phyloP scores from a whole-genome alignment of 2,797 vertebrate species.

The Anisognathus igniventris region DNA sequence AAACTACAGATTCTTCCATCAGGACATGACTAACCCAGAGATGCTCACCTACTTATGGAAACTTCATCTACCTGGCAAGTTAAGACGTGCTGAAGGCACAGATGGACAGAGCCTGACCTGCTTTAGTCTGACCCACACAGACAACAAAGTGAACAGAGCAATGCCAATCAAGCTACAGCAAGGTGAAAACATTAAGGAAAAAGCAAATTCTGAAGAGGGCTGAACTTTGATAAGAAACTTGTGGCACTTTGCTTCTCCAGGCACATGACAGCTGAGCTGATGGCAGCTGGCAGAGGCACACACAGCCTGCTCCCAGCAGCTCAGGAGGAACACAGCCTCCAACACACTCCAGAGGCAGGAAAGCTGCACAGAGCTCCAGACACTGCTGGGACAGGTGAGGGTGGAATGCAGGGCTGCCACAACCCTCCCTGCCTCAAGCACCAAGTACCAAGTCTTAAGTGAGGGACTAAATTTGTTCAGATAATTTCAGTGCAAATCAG shows the following conservation, averaged over 20 bases:
- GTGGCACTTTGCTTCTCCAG: not conserved
- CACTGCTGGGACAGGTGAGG: rapidly evolving
- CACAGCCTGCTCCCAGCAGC: not conserved
- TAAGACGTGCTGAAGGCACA: not conserved
- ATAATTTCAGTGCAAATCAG: not conserved
- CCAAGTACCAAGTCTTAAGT: not conserved
- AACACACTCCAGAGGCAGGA: not conserved
- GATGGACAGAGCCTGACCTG: not conserved
- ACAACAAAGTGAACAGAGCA: not conserved
- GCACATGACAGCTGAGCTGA: rapidly evolving
- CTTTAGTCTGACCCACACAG: not conserved
- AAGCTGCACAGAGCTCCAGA: not conserved
- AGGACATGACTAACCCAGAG: not conserved
- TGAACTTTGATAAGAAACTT: not conserved
- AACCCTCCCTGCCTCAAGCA: not conserved
- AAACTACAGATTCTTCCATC: not conserved
- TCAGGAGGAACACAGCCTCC: not conserved
- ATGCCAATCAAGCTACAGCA: not conserved
- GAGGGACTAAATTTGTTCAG: not conserved
- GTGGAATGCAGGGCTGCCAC: not conserved
- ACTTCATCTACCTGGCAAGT: not conserved
- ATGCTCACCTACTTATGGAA: rapidly evolving
- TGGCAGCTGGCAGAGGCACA: not conserved
- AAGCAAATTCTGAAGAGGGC: not conserved
- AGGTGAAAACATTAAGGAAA: not conserved